Base-by-base conservation (phyloP, 2,888 invertebrate species). In the Lepas anatifera region DNA sequence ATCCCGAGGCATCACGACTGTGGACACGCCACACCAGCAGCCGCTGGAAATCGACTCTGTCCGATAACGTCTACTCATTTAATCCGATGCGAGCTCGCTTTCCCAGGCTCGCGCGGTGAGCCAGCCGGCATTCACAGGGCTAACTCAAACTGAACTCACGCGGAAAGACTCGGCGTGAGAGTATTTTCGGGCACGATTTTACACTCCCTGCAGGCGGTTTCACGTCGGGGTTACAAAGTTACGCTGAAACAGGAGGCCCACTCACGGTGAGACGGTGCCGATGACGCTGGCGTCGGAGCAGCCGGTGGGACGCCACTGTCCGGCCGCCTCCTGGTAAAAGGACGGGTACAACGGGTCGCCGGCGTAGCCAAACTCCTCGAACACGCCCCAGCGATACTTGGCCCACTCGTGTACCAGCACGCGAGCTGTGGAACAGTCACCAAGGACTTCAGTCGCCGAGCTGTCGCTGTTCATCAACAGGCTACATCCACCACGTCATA, bases 321-420 rank as follows among this genome's bases (percentile, higher is more conserved):
- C 72, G 80, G 74, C 52, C 68, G 70, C 68, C 22, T 74, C 77
- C 68, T 77, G 77, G 76, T 84, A 84, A 74, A 84, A 85, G 71
- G 81, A 78, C 0, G 86, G 86, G 76, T 86, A 86, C 46, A 85
- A 81, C 1, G 82, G 81, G 76, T 86, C 86, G 67, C 81, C 82
- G 52, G 79, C 78, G 76, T 83, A 85, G 1, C 87, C 86, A 72
- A 84, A 83, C 77, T 87, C 87, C 75, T 87, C 87, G 77, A 87
- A 87, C 6, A 87, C 84, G 3, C 87, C 87, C 79, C 87, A 88
- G 1, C 87, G 83, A 76, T 85, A 86, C 79, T 85, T 87, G 7
- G 85, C 84, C 83, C 86, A 87, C 75, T 87, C 85, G 75, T 84
- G 84, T 0, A 86, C 82, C 46, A 87, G 63, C 7, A 69, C 58